Base-by-base conservation (phyloP, 2,113 vertebrate species). In the Labeo rohita region DNA sequence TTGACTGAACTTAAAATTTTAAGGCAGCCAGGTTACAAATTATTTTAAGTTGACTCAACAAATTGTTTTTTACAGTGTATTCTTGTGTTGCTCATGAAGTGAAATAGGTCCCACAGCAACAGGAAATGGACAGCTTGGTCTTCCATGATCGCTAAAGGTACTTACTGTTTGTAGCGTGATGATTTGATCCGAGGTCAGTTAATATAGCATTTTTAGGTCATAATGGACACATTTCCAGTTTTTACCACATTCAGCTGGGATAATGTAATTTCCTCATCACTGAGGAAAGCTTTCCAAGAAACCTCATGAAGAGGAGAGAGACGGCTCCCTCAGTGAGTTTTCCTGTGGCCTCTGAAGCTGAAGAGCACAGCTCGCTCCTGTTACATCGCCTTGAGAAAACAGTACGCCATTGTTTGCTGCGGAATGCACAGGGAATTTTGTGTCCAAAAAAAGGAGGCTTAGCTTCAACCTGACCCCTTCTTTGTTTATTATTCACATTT, bases 361-460 rank as follows among this genome's bases (percentile, higher is more conserved):
- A 74, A 70, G 50, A 86, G 80, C 83, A 47, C 80, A 72, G 82
- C 77, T 85, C 28, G 15, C 88, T 86, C 85, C 75, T 47, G 89
- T 89, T 87, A 83, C 85, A 89, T 66, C 5, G 83, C 85, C 75
- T 70, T 6, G 50, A 86, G 86, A 83, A 90, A 88, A 91, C 90
- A 91, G 66, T 90, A 80, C 18, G 74, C 87, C 83, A 89, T 91
- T 91, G 90, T 91, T 89, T 80, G 87, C 84, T 84, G n/a, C 28
- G 88, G 89, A 90, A 89, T 90, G 88, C 63, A 63, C 84, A 49
- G 63, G 84, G 82, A 85, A 86, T 84, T 87, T 83, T 82, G 66
- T 89, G 88, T 75, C 79, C 80, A 70, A 88, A 88, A 88, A 88
- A 88, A 89, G 47, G 63, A 83, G 77, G 75, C 88, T 88, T 65